These are phyloP conservation scores for Harmothoe impar DNA, from an alignment of 2,888 invertebrate genomes.

Conservation along the genomic window DNA sequence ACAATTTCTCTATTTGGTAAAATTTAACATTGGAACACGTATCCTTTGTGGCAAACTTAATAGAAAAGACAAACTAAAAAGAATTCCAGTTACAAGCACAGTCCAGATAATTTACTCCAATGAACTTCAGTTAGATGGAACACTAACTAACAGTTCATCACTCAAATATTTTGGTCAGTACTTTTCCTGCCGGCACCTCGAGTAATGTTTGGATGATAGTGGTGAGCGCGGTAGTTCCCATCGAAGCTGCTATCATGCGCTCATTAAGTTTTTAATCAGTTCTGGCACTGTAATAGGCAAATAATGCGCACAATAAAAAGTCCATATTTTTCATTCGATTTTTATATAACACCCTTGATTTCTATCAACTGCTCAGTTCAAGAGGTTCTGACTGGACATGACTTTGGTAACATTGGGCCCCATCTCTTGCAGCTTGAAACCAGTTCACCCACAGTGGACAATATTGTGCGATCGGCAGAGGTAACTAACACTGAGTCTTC, in stretches of 20 bases:
- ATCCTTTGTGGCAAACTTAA: not conserved
- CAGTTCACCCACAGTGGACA: conserved; percentile 59
- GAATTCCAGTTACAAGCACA: not conserved
- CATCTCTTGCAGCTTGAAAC: conserved; percentile 61
- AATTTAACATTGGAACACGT: not conserved
- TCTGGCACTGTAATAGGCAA: too few relatives aligned
- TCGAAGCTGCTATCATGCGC: not conserved
- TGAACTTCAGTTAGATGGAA: not conserved
- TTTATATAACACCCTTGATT: conserved; percentile 6
- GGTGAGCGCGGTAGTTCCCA: not conserved
- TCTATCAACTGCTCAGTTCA: conserved; percentile 5
- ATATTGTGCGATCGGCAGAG: conserved; percentile 59
- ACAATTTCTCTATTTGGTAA: not conserved
- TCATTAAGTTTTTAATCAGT: too few relatives aligned
- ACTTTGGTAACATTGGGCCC: conserved; percentile 59
- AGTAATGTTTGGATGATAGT: not conserved
- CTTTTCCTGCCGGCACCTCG: not conserved
- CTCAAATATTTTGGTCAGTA: not conserved
- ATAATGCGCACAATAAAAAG: too few relatives aligned
- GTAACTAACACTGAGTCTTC: conserved; percentile 41
- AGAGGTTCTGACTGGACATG: conserved; percentile 43
- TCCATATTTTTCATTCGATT: not conserved
- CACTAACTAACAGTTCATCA: not conserved
- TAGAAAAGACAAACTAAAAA: not conserved
- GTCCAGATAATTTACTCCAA: not conserved